phyloP scores from a whole-genome alignment of 1,140 invertebrate species.

The Diorhabda elongata region DNA sequence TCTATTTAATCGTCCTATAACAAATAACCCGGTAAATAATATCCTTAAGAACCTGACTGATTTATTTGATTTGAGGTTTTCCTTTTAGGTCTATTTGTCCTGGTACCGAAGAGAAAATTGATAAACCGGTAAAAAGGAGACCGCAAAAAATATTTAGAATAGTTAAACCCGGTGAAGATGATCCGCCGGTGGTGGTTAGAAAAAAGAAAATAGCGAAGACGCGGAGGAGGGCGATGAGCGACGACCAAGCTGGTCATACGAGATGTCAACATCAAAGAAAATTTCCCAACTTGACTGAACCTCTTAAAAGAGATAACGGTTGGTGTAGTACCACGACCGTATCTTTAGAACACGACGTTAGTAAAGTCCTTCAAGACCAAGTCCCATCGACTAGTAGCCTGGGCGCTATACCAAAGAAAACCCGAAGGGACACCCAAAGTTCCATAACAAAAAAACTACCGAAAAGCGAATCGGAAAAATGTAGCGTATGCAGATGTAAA shows the following conservation, averaged over 20 bases:
- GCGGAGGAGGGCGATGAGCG: not conserved
- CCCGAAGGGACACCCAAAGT: slow-evolving; percentile 32
- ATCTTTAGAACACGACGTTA: slow-evolving; percentile 54
- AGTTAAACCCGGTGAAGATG: not conserved
- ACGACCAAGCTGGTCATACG: not conserved
- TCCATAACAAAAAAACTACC: slow-evolving; percentile 30
- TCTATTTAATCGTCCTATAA: too few species aligned
- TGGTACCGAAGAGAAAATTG: slow-evolving; percentile 18
- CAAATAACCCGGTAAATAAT: too few species aligned
- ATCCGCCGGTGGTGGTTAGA: not conserved
- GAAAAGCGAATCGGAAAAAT: slow-evolving; percentile 44
- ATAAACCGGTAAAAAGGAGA: slow-evolving; percentile 16
- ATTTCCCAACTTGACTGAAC: slow-evolving; percentile 38
- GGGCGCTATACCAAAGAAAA: slow-evolving; percentile 71
- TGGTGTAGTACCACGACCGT: slow-evolving; percentile 54
- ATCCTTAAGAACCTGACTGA: too few species aligned
- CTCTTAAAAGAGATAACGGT: slow-evolving; percentile 50
- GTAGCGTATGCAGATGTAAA: slow-evolving; percentile 28
- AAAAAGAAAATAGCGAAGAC: slow-evolving; percentile 5
- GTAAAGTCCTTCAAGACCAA: slow-evolving; percentile 45
- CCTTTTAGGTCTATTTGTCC: not conserved
- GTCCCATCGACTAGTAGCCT: slow-evolving; percentile 49
- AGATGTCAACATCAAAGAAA: slow-evolving; percentile 25
- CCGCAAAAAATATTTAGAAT: slow-evolving; percentile 3
- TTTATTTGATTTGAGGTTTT: too few species aligned